Evolutionary conservation across 2,113 vertebrate species (phyloP).

Genomic region (Hyla sarda): DNA sequence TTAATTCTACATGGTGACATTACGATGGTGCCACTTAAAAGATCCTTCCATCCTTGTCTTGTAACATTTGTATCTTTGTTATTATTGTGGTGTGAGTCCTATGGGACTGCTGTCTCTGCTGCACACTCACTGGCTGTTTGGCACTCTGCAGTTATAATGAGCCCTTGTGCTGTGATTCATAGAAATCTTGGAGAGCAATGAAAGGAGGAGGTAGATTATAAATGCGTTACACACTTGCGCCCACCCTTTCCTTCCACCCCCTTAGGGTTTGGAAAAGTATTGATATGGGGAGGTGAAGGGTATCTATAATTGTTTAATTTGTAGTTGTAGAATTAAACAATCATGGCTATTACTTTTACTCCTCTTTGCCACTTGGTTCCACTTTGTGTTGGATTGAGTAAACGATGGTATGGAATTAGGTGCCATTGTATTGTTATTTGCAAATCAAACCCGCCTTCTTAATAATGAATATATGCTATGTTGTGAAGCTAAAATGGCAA

Average conservation of each 20-base stretch:
- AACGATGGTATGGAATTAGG: neutral
- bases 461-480: neutral
- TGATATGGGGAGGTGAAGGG: neutral
- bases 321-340: constrained; percentile 8
- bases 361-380: neutral
- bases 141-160: constrained; percentile 37
- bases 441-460: neutral
- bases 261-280: neutral
- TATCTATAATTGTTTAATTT: constrained; percentile 23
- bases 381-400: neutral
- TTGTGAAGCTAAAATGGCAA: neutral
- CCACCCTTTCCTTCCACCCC: constrained; percentile 29
- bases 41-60: too few species aligned
- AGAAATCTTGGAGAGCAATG: constrained; percentile 33
- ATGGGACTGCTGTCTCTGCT: neutral
- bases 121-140: constrained; percentile 10
- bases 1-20: too few species aligned
- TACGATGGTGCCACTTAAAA: too few species aligned
- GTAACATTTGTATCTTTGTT: too few species aligned
- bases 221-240: constrained; percentile 20
- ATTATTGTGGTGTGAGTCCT: neutral
- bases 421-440: neutral
- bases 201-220: constrained; percentile 19
- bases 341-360: neutral
- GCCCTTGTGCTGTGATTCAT: constrained; percentile 50